Base-by-base conservation (phyloP, 1,140 invertebrate genomes). In the Battus philenor region DNA sequence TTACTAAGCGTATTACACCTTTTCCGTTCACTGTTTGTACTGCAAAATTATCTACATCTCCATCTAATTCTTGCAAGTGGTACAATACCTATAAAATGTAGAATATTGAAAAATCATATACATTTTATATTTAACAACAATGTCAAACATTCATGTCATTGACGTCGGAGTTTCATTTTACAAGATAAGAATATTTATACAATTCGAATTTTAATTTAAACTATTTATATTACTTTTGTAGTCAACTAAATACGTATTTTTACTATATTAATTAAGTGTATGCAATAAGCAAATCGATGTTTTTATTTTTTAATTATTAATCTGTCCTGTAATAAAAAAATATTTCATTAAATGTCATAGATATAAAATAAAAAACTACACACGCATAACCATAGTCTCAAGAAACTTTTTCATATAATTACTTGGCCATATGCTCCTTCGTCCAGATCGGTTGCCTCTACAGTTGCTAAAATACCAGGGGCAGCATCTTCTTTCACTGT, bases 391-490 rank as follows among this genome's bases (percentile, higher is more conserved):
- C n/a, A n/a, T n/a, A n/a, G n/a, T n/a, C n/a, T n/a, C n/a, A n/a
- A n/a, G n/a, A n/a, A n/a, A n/a, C n/a, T n/a, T n/a, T 1, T 10
- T 39, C 33, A 15, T 20, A 32, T 18, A 49, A 31, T 68, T 71
- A 94, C 94, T 89, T 97, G 95, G 10, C 95, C 96, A 66, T 97
- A 97, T 45, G 94, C 92, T 9, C 96, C 96, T 86, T 96, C 94
- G 76, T 97, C 96, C 16, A 91, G 88, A 72, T 97, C 96, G 0
- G 91, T 94, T 1, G 96, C 96, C 85, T 97, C 93, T 6, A 98
- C 88, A 1, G 93, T 93, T 1, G 92, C 90, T 13, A 98, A 80
- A 49, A 95, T 86, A 7, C 91, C 90, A 0, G 93, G 91, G 1
- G 87, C 79, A 22, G 92, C 90, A 74, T 97, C 91, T 87, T 97